Evolutionary conservation across 2,888 invertebrate species (phyloP).

Genomic region (Cancer borealis): DNA sequence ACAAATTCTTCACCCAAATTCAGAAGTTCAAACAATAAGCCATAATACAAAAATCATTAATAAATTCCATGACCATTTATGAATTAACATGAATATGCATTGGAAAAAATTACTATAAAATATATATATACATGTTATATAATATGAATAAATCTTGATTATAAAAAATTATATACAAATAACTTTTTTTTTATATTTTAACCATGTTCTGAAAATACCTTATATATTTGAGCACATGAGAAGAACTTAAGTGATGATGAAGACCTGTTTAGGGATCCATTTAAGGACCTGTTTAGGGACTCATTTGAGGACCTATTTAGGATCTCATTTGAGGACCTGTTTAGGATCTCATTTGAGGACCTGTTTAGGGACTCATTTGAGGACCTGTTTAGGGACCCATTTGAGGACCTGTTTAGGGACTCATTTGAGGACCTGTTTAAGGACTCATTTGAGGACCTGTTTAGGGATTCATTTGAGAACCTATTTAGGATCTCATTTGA

Average conservation of each 20-base stretch:
- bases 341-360: not conserved
- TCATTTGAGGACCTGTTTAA: not conserved
- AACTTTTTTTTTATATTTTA: not conserved
- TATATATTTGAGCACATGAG: constrained; percentile 38
- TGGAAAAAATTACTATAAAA: not conserved
- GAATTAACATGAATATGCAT: constrained; percentile 26
- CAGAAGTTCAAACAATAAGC: not conserved
- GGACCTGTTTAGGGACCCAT: not conserved
- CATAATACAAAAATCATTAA: not conserved
- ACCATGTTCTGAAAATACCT: not conserved
- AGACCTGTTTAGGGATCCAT: not conserved
- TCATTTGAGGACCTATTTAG: too few species aligned
- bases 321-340: not conserved
- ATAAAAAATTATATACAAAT: constrained; percentile 42
- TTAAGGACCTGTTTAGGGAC: not conserved
- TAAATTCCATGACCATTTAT: constrained; percentile 18
- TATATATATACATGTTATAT: constrained; percentile 6
- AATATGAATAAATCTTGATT: constrained; percentile 26
- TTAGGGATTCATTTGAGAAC: too few species aligned
- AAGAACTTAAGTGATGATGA: not conserved
- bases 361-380: not conserved
- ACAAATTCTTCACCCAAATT: constrained; percentile 1
- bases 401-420: not conserved
- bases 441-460: not conserved
- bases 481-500: too few species aligned